phyloP scores from a whole-genome alignment of 2,113 vertebrate genomes.

The Pollachius pollachius region DNA sequence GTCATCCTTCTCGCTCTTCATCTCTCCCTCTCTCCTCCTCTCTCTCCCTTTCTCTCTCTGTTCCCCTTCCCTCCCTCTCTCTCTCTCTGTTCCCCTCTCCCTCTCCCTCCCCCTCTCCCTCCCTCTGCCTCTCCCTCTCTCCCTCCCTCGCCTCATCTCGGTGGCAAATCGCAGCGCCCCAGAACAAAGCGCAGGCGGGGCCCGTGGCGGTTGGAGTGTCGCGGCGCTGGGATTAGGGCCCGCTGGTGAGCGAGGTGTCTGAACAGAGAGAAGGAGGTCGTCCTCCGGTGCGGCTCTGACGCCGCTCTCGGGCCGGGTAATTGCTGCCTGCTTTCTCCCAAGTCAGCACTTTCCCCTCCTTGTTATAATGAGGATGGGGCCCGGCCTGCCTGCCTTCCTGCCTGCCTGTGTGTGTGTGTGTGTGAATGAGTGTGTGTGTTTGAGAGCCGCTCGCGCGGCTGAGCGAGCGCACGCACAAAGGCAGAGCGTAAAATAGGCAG shows the following conservation, averaged over 20 bases:
- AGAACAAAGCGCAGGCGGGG: too few species aligned
- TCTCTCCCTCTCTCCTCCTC: slow-evolving; percentile 12
- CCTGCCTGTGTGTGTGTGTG: slow-evolving; percentile 2
- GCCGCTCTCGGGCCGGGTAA: slow-evolving; percentile 47
- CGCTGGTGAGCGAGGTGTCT: slow-evolving; percentile 40
- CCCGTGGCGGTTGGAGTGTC: too few species aligned
- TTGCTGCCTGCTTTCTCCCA: slow-evolving; percentile 49
- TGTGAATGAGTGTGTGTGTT: not conserved
- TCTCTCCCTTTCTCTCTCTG: not conserved
- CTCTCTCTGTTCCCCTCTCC: too few species aligned
- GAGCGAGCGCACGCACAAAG: not conserved
- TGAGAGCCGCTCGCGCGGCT: too few species aligned
- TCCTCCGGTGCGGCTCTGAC: slow-evolving; percentile 23
- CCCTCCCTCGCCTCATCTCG: slow-evolving; percentile 16
- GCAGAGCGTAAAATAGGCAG: not conserved
- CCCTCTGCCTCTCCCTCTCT: slow-evolving; percentile 22
- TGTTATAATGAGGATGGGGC: slow-evolving; percentile 44
- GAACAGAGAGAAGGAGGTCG: slow-evolving; percentile 28
- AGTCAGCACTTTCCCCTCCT: slow-evolving; percentile 46
- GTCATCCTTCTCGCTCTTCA: not conserved
- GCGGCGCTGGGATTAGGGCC: too few species aligned
- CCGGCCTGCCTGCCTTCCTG: not conserved
- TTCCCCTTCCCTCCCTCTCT: too few species aligned
- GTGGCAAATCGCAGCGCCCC: too few species aligned
- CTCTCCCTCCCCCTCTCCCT: too few species aligned